Evolutionary conservation across 2,888 invertebrate genomes (phyloP), one percentile per base, ranked within the genome.

Genomic region (Caenorhabditis wallacei): DNA sequence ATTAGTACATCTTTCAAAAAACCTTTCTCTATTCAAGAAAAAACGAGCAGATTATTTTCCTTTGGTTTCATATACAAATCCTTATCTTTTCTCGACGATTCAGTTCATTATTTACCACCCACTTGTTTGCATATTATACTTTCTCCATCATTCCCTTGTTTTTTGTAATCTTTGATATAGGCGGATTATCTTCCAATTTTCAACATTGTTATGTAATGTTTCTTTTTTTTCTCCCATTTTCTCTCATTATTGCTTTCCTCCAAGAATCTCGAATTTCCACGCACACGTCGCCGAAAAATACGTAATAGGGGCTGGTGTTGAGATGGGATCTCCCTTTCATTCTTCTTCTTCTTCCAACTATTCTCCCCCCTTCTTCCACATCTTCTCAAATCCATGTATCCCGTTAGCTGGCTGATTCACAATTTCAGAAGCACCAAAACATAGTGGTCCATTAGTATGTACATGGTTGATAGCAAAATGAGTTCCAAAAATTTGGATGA

Each of bases 181-280:
- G 3, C 20, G 22, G 59, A 61, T 51, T 13, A 59, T 37, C 57
- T 20, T 18, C 40, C 18, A n/a, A 26, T 46, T 53, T 24, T 18
- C 46, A 18, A 51, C 40, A 53, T 63, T 72, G 56, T 66, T 64
- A 37, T 63, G 61, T 43, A 72, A 64, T 75, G 66, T 75, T 75
- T 66, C 59, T 54, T 61, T 64, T 74, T 75, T 66, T 51, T 54
- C 53, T 64, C 64, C 22, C 22, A 30, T 24, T 57, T 48, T 53
- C 20, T 57, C 20, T 37, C 46, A 51, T 69, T 69, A 57, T 64
- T 40, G 54, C 48, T 66, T 57, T 54, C 30, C 66, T 24, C 75
- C 7, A 30, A 69, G 63, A 69, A 53, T 78, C 78, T 78, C 78
- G 35, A 78, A 78, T 78, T 78, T 78, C 78, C 57, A 57, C 53